Base-by-base conservation (phyloP, 2,888 invertebrate species). In the Camptogramma bilineatum region DNA sequence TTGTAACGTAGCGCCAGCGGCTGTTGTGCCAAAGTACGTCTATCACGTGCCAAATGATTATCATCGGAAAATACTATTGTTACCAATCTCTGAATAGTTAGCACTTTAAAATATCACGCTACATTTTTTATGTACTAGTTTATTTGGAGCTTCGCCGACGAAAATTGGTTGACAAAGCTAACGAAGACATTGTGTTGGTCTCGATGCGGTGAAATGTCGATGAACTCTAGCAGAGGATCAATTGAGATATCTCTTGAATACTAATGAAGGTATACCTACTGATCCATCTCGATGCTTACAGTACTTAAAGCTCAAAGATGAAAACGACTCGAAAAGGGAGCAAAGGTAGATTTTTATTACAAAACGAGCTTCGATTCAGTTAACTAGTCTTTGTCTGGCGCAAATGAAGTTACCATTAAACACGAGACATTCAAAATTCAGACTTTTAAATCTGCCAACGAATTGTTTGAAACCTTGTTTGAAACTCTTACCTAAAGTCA, bases 181-280 rank as follows among this genome's bases (percentile, higher is more conserved):
- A 46, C n/a, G 46, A 44, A 18, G 46, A 17, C 18, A 18, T 47
- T 31, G 47, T 57, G 4, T 17, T 39, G 56, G 51, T 46, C 59
- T 52, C 39, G 34, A 50, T 39, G 34, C 28, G 58, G 55, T 52
- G 46, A 53, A 59, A 61, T 52, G 52, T 19, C 55, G 34, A 42
- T 61, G 60, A 60, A 60, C 53, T 59, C 52, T 39, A 51, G 31
- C 55, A 62, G 31, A 50, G 54, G 48, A 54, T 63, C 51, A 59
- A 66, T 64, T 64, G 62, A 47, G 60, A 55, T 56, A 52, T 44
- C 50, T 61, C n/a, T 50, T 58, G 66, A 68, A 70, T 70, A 62
- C 64, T 58, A 52, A 66, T 68, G 57, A 68, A 62, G 46, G 28
- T 18, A 54, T 54, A 24, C n/a, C n/a, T n/a, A n/a, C n/a, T 47